Evolutionary conservation across 1,140 invertebrate genomes (phyloP).

Genomic region (Apis laboriosa): DNA sequence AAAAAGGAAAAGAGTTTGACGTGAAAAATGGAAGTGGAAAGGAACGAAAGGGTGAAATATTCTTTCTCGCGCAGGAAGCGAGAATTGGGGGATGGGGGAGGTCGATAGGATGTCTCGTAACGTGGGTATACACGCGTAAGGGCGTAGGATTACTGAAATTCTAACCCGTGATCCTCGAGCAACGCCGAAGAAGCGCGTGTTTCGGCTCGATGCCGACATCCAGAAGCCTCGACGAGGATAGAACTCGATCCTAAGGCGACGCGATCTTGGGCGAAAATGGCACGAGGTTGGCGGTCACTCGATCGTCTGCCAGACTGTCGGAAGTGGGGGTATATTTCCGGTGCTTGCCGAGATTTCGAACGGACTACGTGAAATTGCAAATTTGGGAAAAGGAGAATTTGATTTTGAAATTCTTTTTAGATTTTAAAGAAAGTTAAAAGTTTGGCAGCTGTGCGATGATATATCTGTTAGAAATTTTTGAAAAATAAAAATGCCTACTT

Average conservation of each 20-base stretch:
- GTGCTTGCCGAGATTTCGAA: neutral
- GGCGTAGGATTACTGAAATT: conserved; percentile 45
- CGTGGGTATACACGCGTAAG: neutral
- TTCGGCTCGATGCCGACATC: conserved; percentile 27
- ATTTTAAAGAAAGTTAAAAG: no score
- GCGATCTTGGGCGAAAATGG: conserved; percentile 2
- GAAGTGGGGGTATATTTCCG: neutral
- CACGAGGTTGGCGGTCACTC: neutral
- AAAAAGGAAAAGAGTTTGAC: neutral
- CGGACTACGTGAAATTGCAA: no score
- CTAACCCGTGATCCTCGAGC: conserved; percentile 26
- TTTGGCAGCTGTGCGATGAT: no score
- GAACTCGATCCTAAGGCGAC: conserved; percentile 2
- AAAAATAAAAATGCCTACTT: no score
- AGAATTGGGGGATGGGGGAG: neutral
- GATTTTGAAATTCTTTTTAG: no score
- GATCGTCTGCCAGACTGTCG: conserved; percentile 2
- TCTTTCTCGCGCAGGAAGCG: conserved; percentile 31
- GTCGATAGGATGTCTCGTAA: neutral
- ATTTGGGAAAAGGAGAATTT: no score
- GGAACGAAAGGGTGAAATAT: conserved; percentile 22
- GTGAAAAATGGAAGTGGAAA: neutral
- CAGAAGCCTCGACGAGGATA: conserved; percentile 32
- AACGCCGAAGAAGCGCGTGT: conserved; percentile 1
- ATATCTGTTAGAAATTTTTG: no score